A percentile compares a stretch with the other conserved stretches of the same genome.
phyloP scores from a whole-genome alignment of 2,888 invertebrate species.

The Galerucella nymphaeae region DNA sequence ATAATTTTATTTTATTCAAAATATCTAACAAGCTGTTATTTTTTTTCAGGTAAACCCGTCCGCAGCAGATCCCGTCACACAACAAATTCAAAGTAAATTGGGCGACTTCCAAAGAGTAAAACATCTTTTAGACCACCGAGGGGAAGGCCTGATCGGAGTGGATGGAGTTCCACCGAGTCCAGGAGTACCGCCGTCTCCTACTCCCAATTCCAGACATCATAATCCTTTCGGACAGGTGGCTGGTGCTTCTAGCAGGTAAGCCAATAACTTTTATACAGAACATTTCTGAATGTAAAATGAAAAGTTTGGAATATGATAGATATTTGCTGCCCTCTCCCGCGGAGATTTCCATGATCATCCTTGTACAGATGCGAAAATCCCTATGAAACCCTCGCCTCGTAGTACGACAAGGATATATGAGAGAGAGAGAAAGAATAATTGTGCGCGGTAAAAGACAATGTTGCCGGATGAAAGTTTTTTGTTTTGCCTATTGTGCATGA shows the following conservation, averaged over 20 bases:
- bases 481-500: too few relatives aligned
- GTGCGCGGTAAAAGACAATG: too few relatives aligned
- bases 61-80: slow-evolving; percentile 73
- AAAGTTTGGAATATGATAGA: too few relatives aligned
- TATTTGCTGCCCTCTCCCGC: too few relatives aligned
- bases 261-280: not conserved
- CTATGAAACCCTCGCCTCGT: too few relatives aligned
- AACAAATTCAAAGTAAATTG: slow-evolving; percentile 78
- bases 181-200: slow-evolving; percentile 64
- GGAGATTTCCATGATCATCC: too few relatives aligned
- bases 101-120: slow-evolving; percentile 78
- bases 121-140: slow-evolving; percentile 71
- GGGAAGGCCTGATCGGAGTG: slow-evolving; percentile 76
- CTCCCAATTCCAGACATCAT: slow-evolving; percentile 31
- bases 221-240: slow-evolving; percentile 37
- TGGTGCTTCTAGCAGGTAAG: slow-evolving; percentile 43
- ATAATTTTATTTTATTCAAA: too few relatives aligned
- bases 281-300: not conserved
- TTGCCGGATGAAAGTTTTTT: too few relatives aligned
- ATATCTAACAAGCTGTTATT: not conserved
- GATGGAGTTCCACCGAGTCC: slow-evolving; percentile 69
- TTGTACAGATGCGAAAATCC: too few relatives aligned
- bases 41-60: slow-evolving; percentile 72
- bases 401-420: too few relatives aligned
- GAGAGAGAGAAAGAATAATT: too few relatives aligned